Evolutionary conservation across 1,140 invertebrate genomes (phyloP), one percentile per base, ranked within the genome.

Genomic region (Heliothis virescens): DNA sequence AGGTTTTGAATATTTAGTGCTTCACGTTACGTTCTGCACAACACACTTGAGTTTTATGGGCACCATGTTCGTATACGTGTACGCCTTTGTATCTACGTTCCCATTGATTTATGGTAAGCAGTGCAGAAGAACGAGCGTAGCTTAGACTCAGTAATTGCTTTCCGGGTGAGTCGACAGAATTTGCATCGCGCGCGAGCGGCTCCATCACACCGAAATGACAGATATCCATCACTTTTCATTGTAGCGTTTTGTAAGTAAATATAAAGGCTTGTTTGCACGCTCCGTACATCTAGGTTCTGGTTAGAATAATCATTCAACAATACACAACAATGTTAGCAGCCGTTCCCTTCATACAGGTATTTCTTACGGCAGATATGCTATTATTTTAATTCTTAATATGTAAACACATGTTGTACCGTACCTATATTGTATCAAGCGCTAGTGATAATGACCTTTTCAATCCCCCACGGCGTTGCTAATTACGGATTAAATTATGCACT

Each of bases 91-190:
- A 71, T 57, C 63, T 59, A 69, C 50, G 41, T 71, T 78, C 47
- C 57, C 57, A 79, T 82, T 80, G 82, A 80, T 83, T 83, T 83
- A 80, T 80, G 60, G 73, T 67, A 73, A 83, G 60, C 67, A 79
- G 59, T 80, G 74, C 74, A 76, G 73, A 80, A 81, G 83, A 65
- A 67, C 50, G 26, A 67, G 47, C 50, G 75, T 52, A 50, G 53
- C 75, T 60, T 79, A 73, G 80, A 79, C 72, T 55, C 57, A 10
- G 71, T 87, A 87, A 87, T 87, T 82, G 84, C 83, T 87, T 85
- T 83, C 79, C 82, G 81, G 82, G 63, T 85, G 82, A 87, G 71
- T 81, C 82, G 72, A 79, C 82, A 81, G 57, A 78, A 83, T 86
- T 86, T 85, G 69, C 80, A 86, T 83, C 79, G 79, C 65, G 15